phyloP scores from a whole-genome alignment of 2,113 vertebrate species.

The Phyllostomus hastatus region DNA sequence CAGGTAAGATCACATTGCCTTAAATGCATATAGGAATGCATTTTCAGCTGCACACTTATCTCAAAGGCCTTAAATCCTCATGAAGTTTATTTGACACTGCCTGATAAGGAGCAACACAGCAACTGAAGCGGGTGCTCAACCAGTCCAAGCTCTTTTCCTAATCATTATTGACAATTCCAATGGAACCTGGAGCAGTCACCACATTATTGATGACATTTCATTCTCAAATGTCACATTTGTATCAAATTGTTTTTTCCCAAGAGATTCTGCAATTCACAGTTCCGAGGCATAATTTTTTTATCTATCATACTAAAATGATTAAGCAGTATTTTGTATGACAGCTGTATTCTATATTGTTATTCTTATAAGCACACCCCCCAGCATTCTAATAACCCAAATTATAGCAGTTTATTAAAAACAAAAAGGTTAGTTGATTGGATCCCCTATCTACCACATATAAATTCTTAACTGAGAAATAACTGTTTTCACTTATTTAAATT shows the following conservation, averaged over 20 bases:
- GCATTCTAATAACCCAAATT: neutral
- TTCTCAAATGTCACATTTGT: slow-evolving; percentile 42
- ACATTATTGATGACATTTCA: neutral
- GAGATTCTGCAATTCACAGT: slow-evolving; percentile 36
- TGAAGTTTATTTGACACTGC: slow-evolving; percentile 47
- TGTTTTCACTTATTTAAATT: neutral
- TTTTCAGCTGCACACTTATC: slow-evolving; percentile 62
- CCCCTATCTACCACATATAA: neutral
- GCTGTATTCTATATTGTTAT: neutral
- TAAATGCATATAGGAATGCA: slow-evolving; percentile 56
- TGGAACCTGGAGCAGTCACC: neutral
- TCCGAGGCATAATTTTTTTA: slow-evolving; percentile 42
- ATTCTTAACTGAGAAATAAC: neutral
- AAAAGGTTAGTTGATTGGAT: neutral
- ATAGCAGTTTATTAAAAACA: neutral
- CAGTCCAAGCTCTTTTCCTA: neutral
- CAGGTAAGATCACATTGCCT: slow-evolving; percentile 53
- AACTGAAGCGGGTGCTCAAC: neutral
- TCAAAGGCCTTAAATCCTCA: slow-evolving; percentile 46
- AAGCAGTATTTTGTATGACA: neutral
- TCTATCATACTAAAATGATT: slow-evolving; percentile 34
- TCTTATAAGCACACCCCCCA: neutral
- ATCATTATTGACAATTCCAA: neutral
- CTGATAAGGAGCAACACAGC: slow-evolving; percentile 45
- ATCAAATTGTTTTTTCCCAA: slow-evolving; percentile 43